These are phyloP conservation scores for Neolamprologus caudopunctatus DNA, from an alignment of 2,113 vertebrate species.

Conservation along the genomic window DNA sequence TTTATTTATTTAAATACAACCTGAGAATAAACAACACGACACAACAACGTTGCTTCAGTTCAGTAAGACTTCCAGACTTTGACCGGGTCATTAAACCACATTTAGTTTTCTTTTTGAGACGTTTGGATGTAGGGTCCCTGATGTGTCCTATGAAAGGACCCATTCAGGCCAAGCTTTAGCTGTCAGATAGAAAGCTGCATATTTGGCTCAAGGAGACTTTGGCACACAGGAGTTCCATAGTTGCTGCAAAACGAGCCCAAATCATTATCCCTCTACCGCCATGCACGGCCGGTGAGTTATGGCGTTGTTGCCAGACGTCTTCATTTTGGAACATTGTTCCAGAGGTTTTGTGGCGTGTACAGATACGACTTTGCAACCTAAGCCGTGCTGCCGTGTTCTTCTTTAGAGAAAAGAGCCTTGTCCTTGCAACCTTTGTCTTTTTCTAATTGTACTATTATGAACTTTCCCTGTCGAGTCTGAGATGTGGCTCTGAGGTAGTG, in stretches of 20 bases:
- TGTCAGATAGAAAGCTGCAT: fast-evolving
- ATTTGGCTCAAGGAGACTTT: neutral
- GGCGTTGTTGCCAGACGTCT: neutral
- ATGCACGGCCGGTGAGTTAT: fast-evolving
- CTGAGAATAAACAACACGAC: neutral
- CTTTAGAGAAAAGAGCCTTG: neutral
- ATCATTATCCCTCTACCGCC: neutral
- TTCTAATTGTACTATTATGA: neutral
- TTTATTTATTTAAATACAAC: neutral
- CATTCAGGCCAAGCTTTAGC: neutral
- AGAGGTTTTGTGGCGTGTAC: neutral
- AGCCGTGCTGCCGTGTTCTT: neutral
- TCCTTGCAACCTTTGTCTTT: neutral
- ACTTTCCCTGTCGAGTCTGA: neutral
- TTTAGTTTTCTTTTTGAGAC: neutral
- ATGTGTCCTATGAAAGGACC: neutral
- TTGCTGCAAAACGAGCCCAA: neutral
- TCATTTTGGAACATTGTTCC: neutral
- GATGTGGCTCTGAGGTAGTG: neutral
- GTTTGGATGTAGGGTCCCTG: neutral
- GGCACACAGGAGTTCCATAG: neutral
- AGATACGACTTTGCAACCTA: neutral
- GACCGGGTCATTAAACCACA: neutral
- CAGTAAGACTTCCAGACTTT: neutral
- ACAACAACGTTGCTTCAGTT: neutral